Conservation (phyloP, 2,797 vertebrate genomes). For the Alosa sapidissima region DNA sequence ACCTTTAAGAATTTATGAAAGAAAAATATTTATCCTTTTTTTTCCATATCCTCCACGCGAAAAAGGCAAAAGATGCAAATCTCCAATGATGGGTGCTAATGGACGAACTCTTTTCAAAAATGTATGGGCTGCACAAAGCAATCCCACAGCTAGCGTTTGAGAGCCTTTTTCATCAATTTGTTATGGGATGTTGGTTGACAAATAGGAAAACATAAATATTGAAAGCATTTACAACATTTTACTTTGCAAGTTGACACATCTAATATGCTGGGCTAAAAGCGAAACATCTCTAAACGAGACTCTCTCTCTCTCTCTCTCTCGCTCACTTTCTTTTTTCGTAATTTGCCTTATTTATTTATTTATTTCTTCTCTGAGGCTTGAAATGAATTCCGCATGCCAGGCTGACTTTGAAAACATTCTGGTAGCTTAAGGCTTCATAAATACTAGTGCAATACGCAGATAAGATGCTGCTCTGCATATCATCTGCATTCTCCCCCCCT, state of each 20-base stretch:
- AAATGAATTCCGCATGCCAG: slow-evolving; percentile 57
- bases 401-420: slow-evolving; percentile 64
- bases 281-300: slow-evolving; percentile 61
- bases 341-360: slow-evolving; percentile 29
- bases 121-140: slow-evolving; percentile 72
- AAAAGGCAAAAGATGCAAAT: slow-evolving; percentile 68
- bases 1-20: slow-evolving; percentile 74
- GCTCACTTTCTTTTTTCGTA: not conserved
- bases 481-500: slow-evolving; percentile 44
- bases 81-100: slow-evolving; percentile 72
- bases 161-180: slow-evolving; percentile 79
- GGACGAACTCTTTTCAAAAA: slow-evolving; percentile 76
- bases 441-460: slow-evolving; percentile 66
- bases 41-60: slow-evolving; percentile 45
- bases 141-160: slow-evolving; percentile 65
- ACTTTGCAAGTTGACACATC: slow-evolving; percentile 78
- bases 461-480: slow-evolving; percentile 64
- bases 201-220: slow-evolving; percentile 82
- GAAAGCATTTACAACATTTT: slow-evolving; percentile 76
- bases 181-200: slow-evolving; percentile 82
- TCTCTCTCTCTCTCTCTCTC: not conserved
- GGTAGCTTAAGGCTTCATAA: slow-evolving; percentile 65
- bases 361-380: slow-evolving; percentile 45
- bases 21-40: slow-evolving; percentile 77
- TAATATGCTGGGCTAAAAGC: slow-evolving; percentile 81